Evolutionary conservation across 2,797 vertebrate genomes (phyloP).

Genomic region (Phrynocephalus guinanensis): DNA sequence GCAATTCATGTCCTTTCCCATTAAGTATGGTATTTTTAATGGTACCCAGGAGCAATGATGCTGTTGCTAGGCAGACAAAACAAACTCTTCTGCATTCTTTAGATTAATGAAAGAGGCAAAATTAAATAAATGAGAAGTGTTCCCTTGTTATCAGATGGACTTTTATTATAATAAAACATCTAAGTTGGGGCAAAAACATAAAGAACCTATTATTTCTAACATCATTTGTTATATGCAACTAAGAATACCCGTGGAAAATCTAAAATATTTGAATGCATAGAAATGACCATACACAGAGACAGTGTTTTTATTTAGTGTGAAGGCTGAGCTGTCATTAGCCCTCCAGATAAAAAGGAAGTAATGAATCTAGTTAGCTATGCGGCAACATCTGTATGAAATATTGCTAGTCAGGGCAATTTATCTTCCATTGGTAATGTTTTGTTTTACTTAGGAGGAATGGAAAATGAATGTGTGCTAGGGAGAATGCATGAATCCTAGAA

Average conservation of each 20-base stretch:
- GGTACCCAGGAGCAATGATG: conserved; percentile 12
- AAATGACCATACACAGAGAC: conserved; percentile 66
- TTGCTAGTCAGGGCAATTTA: conserved; percentile 52
- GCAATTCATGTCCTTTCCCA: conserved; percentile 13
- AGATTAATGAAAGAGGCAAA: conserved; percentile 61
- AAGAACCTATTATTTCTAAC: conserved; percentile 61
- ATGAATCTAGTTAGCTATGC: conserved; percentile 65
- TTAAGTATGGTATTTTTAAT: not conserved
- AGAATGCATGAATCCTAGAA: conserved; percentile 56
- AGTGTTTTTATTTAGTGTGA: conserved; percentile 58
- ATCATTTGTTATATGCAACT: conserved; percentile 58
- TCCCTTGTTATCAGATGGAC: conserved; percentile 47
- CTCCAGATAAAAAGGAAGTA: conserved; percentile 66
- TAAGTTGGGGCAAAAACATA: conserved; percentile 51
- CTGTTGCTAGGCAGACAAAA: conserved; percentile 7
- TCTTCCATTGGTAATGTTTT: conserved; percentile 62
- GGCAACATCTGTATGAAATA: conserved; percentile 69
- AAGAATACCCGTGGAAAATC: conserved; percentile 65
- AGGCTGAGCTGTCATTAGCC: conserved; percentile 65
- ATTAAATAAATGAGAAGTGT: conserved; percentile 51
- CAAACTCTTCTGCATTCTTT: conserved; percentile 6
- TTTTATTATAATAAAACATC: conserved; percentile 56
- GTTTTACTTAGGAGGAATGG: conserved; percentile 63
- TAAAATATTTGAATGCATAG: conserved; percentile 62
- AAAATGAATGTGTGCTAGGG: conserved; percentile 68